These are phyloP conservation scores for Bugulina stolonifera DNA, from an alignment of 2,888 invertebrate species.

Conservation along the genomic window DNA sequence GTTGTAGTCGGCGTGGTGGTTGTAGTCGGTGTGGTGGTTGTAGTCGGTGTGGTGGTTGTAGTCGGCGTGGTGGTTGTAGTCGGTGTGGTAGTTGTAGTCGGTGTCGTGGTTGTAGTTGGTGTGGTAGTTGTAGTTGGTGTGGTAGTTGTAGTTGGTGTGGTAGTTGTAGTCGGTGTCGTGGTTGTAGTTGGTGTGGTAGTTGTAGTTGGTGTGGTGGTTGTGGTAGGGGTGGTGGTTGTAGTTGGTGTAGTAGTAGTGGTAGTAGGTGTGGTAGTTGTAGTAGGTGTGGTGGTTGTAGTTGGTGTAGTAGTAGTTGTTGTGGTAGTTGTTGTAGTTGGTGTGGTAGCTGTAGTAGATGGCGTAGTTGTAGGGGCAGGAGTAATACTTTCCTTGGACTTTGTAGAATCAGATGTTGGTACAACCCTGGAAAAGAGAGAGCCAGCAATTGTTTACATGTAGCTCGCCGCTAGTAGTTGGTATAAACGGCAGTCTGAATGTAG, in stretches of 20 bases:
- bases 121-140: background rate
- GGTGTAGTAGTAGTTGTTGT: background rate
- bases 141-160: background rate
- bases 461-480: too few relatives aligned
- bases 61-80: background rate
- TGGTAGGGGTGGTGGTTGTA: background rate
- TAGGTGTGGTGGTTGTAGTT: background rate
- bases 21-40: background rate
- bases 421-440: too few relatives aligned
- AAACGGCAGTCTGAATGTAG: too few relatives aligned
- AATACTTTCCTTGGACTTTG: conserved; percentile 4
- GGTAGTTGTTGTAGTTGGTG: background rate
- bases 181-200: background rate
- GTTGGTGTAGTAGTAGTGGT: background rate
- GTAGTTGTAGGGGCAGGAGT: background rate
- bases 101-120: background rate
- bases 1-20: too few relatives aligned
- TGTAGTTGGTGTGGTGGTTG: background rate
- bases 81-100: background rate
- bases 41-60: background rate
- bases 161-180: background rate
- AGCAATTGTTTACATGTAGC: too few relatives aligned
- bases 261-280: background rate
- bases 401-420: background rate
- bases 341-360: background rate